Conservation (phyloP, 2,888 invertebrate genomes). For the Cheilosia scutellata region DNA sequence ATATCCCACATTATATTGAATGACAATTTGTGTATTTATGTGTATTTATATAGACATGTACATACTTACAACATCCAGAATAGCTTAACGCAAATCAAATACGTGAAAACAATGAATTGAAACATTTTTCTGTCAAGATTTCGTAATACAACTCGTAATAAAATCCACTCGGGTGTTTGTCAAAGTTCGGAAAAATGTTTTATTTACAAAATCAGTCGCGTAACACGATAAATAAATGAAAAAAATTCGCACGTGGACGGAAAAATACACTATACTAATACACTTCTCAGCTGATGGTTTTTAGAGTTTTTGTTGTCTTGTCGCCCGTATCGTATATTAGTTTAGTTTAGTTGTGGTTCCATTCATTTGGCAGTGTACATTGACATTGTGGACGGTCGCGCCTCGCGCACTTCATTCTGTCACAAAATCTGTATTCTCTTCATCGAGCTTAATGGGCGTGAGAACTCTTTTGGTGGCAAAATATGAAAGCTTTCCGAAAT, state of each 20-base stretch:
- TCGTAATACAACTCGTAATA: not conserved
- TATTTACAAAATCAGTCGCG: constrained; percentile 6
- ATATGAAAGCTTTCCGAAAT: not conserved
- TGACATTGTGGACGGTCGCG: constrained; percentile 46
- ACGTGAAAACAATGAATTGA: constrained; percentile 55
- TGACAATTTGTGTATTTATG: too few species aligned
- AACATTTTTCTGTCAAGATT: constrained; percentile 43
- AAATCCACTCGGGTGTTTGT: not conserved
- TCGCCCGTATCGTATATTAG: not conserved
- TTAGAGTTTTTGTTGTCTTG: constrained; percentile 8
- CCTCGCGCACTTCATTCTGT: constrained; percentile 22
- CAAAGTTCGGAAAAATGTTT: not conserved
- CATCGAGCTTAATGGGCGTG: constrained; percentile 4
- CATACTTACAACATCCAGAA: constrained; percentile 68
- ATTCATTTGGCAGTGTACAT: constrained; percentile 45
- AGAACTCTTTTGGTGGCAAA: not conserved
- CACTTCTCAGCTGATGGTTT: constrained; percentile 46
- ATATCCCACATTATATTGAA: not conserved
- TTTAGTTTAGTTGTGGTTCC: constrained; percentile 9
- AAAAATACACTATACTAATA: constrained; percentile 47
- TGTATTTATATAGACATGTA: not conserved
- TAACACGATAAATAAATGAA: constrained; percentile 14
- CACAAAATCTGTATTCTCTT: not conserved
- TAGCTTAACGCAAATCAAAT: constrained; percentile 52
- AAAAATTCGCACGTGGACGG: constrained; percentile 62